Evolutionary conservation across 2,797 vertebrate species (phyloP), one percentile per base, ranked within the genome.

Genomic region (Siniperca scherzeri): DNA sequence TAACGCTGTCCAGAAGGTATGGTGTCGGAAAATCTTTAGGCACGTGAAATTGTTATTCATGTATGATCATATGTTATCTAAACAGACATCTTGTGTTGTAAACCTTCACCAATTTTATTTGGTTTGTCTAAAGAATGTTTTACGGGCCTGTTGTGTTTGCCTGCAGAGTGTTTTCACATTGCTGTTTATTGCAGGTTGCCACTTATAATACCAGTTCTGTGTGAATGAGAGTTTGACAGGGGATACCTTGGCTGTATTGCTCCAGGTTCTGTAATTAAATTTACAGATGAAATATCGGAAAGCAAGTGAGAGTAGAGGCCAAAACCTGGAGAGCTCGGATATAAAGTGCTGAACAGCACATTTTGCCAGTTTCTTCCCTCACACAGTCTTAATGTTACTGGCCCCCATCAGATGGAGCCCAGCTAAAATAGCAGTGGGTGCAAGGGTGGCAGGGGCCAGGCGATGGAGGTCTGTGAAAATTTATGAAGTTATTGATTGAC

Each of bases 401-500:
- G 65, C 44, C 78, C 79, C 88, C 81, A 53, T 86, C 88, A 90
- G 93, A 93, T 88, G 92, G 89, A 93, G 87, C 88, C 82, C 67
- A 5, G 87, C 71, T 90, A 86, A 93, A 94, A 92, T 64, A 88
- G 90, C 87, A 85, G 55, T 77, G 88, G 91, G 91, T 82, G 88
- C 82, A 48, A 78, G 81, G 88, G 83, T 85, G 79, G 88, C 83
- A 84, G 87, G 60, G 84, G 79, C 80, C 77, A 77, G 84, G 84
- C 80, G 65, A 86, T 74, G 77, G 81, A 80, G 89, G 90, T 89
- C 92, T 27, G 87, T 73, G 91, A 82, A 90, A 95, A 96, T 96
- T 94, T 95, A 96, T 96, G 93, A 95, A 94, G 90, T 92, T 95
- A 96, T 96, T 88, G 95, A 96, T 96, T 88, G 87, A 89, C 88